Evolutionary conservation across 2,888 invertebrate genomes (phyloP), one percentile per base, ranked within the genome.

Genomic region (Sesia bembeciformis): DNA sequence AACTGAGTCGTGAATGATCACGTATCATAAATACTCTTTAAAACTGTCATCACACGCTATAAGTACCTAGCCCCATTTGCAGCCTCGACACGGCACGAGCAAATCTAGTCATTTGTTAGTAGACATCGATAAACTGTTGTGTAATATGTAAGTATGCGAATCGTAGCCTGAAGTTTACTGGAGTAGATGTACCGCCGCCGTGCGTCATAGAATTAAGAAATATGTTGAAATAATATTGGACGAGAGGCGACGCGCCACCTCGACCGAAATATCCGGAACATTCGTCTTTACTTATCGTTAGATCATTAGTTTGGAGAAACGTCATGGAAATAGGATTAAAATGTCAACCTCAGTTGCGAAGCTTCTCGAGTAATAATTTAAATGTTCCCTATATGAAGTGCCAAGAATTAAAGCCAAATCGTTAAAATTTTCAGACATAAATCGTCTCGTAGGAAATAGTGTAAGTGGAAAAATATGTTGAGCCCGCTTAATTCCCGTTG

Each of bases 61-160:
- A 63, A 65, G 64, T 75, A 82, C 85, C 86, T 87, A 87, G 81
- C 84, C 86, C 86, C 84, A 79, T 71, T 70, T 74, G 77, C 79
- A 82, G 78, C 78, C 77, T 76, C 62, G 68, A 74, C 69, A 76
- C 39, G 79, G 74, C 77, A 79, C 82, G 84, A 84, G 82, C 85
- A 64, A 39, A 70, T 72, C 76, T 78, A 78, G 72, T 76, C 69
- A 74, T 80, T 84, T 73, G 87, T 88, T 88, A 88, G 88, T 88
- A 88, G 83, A 87, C 88, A 87, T 86, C 84, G 84, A 85, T 79
- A 76, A 76, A 83, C 77, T 63, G 76, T 81, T 82, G 78, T 72
- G 67, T 62, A 64, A 62, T 65, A 64, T 70, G 70, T 76, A 72
- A 70, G 77, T 78, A 76, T 73, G 67, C 67, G 63, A 62, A 70